phyloP scores from a whole-genome alignment of 2,113 vertebrate genomes.

The Isichthys henryi region DNA sequence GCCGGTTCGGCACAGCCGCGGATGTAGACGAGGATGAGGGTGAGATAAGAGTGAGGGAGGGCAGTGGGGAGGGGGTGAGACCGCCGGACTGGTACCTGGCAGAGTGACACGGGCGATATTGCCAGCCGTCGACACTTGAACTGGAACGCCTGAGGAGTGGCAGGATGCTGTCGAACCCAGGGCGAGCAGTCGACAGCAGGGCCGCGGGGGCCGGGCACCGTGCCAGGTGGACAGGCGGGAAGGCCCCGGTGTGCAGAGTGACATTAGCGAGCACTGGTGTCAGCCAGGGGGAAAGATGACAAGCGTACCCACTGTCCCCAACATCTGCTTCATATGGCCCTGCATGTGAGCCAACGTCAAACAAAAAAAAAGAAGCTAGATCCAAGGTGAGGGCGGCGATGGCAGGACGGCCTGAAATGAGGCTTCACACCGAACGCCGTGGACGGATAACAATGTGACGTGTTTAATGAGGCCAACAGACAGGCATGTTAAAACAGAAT shows the following conservation, averaged over 20 bases:
- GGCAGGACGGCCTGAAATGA: background rate
- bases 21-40: background rate
- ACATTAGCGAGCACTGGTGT: conserved; percentile 28
- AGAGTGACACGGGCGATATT: conserved; percentile 38
- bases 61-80: background rate
- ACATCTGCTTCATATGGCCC: conserved; percentile 36
- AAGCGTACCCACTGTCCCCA: conserved; percentile 26
- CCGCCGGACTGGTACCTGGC: conserved; percentile 32
- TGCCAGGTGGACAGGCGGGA: conserved; percentile 9
- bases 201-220: background rate
- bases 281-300: conserved; percentile 25
- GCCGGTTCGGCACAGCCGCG: background rate
- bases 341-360: conserved; percentile 29
- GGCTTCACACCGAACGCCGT: background rate
- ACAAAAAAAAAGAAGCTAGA: conserved; percentile 19
- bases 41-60: background rate
- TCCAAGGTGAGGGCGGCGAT: conserved; percentile 30
- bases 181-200: background rate
- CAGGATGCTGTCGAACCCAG: background rate
- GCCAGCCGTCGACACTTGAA: background rate
- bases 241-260: conserved; percentile 21
- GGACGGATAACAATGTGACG: background rate
- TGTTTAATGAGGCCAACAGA: background rate
- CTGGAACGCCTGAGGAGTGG: background rate
- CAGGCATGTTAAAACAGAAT: background rate